Base-by-base conservation (phyloP, 2,113 vertebrate genomes). In the Notarius lentiginosus region DNA sequence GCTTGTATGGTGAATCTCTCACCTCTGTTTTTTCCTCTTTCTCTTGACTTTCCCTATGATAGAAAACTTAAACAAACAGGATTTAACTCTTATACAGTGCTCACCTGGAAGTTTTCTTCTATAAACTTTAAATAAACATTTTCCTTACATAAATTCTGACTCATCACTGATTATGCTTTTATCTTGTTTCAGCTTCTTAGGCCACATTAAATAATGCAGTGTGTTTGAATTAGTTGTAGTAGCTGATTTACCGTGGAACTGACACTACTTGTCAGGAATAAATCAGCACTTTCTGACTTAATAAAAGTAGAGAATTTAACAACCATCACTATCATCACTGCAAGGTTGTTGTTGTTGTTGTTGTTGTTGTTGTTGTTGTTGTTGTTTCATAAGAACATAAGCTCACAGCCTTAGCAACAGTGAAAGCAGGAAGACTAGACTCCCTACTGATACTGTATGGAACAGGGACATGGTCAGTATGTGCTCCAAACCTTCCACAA, bases 401-500 rank as follows among this genome's bases (percentile, higher is more conserved):
- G 17, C 65, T 11, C 3, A 53, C 24, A 70, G n/a, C 70, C 7
- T 80, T 56, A 68, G 34, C 70, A 41, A 58, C 55, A 82, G 4
- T 73, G 55, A 82, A 61, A 51, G 79, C 41, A 75, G 56, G 10
- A 30, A 53, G 49, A 47, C 60, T 83, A 5, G 60, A 76, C 56
- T 17, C n/a, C 55, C 8, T 34, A 41, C 41, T 68, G 60, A 41
- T n/a, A 24, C 66, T 20, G 47, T 86, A 82, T 91, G 55, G 81
- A 84, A 58, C 18, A 24, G 7, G 76, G 88, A 66, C n/a, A 24
- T 3, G 76, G 86, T 63, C 41, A 55, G 22, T 82, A 41, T 86
- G 63, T 75, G 79, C 49, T 82, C 58, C 81, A 17, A 53, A 83
- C 79, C 85, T 88, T 80, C 65, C 89, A 88, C 82, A 66, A 77